Base-by-base conservation (phyloP, 37 sponge, comb jelly and placozoan species). In the Halisarca cf. caerulea region DNA sequence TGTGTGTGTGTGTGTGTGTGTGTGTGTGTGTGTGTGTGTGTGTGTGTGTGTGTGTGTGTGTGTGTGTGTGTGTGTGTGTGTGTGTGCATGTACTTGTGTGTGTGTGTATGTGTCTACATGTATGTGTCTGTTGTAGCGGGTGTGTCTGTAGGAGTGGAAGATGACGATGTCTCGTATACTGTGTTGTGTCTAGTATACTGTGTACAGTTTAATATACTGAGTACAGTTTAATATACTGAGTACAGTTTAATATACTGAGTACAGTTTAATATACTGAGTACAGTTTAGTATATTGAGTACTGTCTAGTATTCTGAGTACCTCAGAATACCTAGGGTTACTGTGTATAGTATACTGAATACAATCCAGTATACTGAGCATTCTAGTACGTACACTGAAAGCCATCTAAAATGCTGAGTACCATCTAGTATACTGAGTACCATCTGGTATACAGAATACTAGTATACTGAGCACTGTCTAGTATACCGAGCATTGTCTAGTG, bases 61-160 rank as follows among this genome's bases (percentile, higher is more conserved):
- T 61, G 64, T 61, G 64, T 61, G 64, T 61, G 64, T 61, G 64
- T 61, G 30, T 27, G 64, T 61, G 30, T 27, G 64, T 61, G 64
- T 61, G 64, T 61, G 64, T 61, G 64, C 15, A 23, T 7, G 64
- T 61, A 23, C n/a, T 9, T 61, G 64, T 27, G 30, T 21, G 64
- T 61, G 64, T 61, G 64, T 21, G 64, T 41, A 14, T 77, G 45
- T 25, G 27, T 77, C n/a, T n/a, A n/a, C n/a, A n/a, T n/a, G n/a
- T n/a, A n/a, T n/a, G n/a, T n/a, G n/a, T n/a, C n/a, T n/a, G n/a
- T n/a, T n/a, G n/a, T n/a, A n/a, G n/a, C n/a, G n/a, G 6, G 79
- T 30, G 41, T 21, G 25, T 77, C 4, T 51, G 41, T 47, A 24
- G 9, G 53, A 15, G 41, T 24, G 43, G 5, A 39, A 36, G 38